Evolutionary conservation across 1,140 invertebrate species (phyloP), one percentile per base, ranked within the genome.

Genomic region (Drosophila seguyi): DNA sequence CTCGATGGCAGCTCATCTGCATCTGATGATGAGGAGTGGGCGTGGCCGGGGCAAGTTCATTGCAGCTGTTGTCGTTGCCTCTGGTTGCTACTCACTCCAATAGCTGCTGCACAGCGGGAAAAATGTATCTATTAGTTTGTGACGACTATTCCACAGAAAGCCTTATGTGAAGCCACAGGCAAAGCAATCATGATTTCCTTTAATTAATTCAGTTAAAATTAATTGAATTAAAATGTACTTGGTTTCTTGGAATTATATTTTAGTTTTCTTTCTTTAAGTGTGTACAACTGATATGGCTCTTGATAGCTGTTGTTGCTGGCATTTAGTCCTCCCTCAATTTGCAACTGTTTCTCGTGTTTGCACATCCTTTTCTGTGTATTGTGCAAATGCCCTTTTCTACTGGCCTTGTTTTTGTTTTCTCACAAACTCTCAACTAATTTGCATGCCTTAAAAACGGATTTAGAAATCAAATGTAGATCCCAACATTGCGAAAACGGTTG

Each of bases 271-370:
- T 59, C 16, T 42, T 11, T 13, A 4, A 22, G 61, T 63, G 61
- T 63, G n/a, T 42, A 20, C 27, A 52, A 36, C 36, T 50, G 50
- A 36, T 65, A 42, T 42, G 34, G 48, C 34, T 57, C 36, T 42
- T 63, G 78, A 13, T 56, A 58, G 34, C 72, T 63, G 57, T 22
- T 60, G 73, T 75, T 68, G 63, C 56, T 47, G 50, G 52, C 59
- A 68, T 69, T 81, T 62, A 60, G 79, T 82, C 50, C 84, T 71
- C 52, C 66, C 63, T 80, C 73, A 87, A 87, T 88, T 88, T 83
- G 85, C 84, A 80, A 84, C 84, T 87, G 84, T 87, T 87, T 88
- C 67, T 84, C 85, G 65, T 88, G 84, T 87, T 87, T 81, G 84
- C 84, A 84, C 84, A 69, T 88, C 85, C 84, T 83, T 81, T 87